A percentile compares a stretch with the other conserved stretches of the same genome.
Evolutionary conservation across 2,113 vertebrate species (phyloP).

Genomic region (Myotis yumanensis): DNA sequence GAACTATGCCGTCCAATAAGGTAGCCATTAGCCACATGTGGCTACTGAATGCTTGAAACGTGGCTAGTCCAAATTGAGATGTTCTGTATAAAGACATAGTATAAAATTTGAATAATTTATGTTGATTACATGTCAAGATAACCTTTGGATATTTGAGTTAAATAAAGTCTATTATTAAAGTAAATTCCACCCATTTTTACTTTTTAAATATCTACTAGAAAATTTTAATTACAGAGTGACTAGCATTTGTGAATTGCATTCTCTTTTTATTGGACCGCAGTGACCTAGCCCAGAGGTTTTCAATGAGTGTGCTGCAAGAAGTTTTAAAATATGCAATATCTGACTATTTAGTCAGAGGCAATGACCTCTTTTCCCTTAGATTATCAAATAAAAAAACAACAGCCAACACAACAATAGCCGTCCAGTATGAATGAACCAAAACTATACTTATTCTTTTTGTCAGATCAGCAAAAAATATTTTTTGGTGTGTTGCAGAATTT

Average conservation of each 20-base stretch:
- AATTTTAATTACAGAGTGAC: background rate
- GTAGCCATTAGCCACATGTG: background rate
- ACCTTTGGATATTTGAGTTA: background rate
- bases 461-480: background rate
- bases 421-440: background rate
- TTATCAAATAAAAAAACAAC: background rate
- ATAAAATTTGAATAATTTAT: background rate
- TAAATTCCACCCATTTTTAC: background rate
- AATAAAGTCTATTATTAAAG: conserved; percentile 19
- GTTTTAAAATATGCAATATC: background rate
- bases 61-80: background rate
- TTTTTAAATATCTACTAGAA: background rate
- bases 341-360: background rate
- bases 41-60: background rate
- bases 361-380: background rate
- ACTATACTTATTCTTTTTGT: background rate
- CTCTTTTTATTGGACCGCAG: background rate
- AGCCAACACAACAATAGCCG: background rate
- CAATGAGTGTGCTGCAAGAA: background rate
- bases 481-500: background rate
- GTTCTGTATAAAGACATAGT: background rate
- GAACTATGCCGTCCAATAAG: background rate
- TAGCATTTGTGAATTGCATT: background rate
- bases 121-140: background rate
- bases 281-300: background rate